phyloP scores from a whole-genome alignment of 2,113 vertebrate species.

The Ptilonorhynchus violaceus region DNA sequence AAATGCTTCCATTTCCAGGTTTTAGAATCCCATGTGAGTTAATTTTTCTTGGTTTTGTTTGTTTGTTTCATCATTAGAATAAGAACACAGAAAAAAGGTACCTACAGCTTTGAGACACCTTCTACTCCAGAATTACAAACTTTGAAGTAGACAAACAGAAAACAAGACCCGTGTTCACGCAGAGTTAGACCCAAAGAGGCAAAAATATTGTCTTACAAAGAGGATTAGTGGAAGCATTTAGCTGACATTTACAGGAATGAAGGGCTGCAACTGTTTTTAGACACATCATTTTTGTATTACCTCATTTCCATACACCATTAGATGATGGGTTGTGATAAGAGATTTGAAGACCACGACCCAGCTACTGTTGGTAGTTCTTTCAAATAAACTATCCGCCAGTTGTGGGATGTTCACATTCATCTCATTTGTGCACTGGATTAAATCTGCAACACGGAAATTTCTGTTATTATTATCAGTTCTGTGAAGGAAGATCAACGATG shows the following conservation, averaged over 20 bases:
- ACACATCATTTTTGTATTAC: constrained; percentile 62
- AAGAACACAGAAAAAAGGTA: background rate
- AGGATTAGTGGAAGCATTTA: background rate
- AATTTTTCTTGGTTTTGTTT: background rate
- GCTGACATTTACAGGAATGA: background rate
- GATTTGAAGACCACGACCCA: constrained; percentile 99
- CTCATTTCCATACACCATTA: constrained; percentile 99
- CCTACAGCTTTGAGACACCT: background rate
- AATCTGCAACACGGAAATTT: constrained; percentile 75
- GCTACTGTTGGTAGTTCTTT: constrained; percentile 96
- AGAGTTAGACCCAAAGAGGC: background rate
- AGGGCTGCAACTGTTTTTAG: background rate
- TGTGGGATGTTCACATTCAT: constrained; percentile 96
- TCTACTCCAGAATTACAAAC: background rate
- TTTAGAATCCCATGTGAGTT: background rate
- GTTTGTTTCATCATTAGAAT: background rate
- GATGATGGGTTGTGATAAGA: constrained; percentile 95
- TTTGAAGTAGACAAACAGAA: background rate
- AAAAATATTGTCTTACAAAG: background rate
- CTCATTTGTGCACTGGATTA: constrained; percentile 97
- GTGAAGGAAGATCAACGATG: background rate
- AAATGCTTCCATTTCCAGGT: background rate
- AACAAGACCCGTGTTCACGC: background rate
- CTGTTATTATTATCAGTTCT: background rate
- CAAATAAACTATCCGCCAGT: constrained; percentile 96